Evolutionary conservation across 1,140 invertebrate genomes (phyloP).

Genomic region (Sitobion miscanthi): DNA sequence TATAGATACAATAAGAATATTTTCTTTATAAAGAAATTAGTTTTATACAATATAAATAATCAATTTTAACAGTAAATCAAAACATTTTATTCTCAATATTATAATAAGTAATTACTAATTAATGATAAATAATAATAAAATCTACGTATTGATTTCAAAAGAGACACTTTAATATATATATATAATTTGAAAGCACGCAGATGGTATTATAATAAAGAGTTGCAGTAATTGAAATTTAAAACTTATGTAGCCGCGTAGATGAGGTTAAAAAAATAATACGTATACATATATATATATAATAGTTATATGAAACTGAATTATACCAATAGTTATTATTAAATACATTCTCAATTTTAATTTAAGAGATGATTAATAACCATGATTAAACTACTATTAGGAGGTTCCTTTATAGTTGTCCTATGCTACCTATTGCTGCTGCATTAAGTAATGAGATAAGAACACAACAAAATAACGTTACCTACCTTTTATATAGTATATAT

Average conservation of each 20-base stretch:
- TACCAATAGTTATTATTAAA: not conserved
- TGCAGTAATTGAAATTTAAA: not conserved
- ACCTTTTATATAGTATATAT: not conserved
- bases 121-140: not conserved
- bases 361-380: not conserved
- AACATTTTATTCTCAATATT: not conserved
- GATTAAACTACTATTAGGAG: not conserved
- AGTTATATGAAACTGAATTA: not conserved
- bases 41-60: not conserved
- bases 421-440: not conserved
- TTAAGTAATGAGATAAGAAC: not conserved
- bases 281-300: not conserved
- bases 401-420: not conserved
- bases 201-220: not conserved
- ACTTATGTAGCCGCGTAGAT: not conserved
- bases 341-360: conserved; percentile 10
- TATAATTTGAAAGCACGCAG: not conserved
- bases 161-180: not conserved
- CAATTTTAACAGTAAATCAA: not conserved
- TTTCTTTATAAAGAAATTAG: not conserved
- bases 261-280: not conserved
- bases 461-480: not conserved
- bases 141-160: not conserved
- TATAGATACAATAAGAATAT: not conserved
- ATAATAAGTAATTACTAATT: not conserved